These are phyloP conservation scores for Acipenser transmontanus DNA, from an alignment of 2,797 vertebrate genomes.

Conservation along the genomic window DNA sequence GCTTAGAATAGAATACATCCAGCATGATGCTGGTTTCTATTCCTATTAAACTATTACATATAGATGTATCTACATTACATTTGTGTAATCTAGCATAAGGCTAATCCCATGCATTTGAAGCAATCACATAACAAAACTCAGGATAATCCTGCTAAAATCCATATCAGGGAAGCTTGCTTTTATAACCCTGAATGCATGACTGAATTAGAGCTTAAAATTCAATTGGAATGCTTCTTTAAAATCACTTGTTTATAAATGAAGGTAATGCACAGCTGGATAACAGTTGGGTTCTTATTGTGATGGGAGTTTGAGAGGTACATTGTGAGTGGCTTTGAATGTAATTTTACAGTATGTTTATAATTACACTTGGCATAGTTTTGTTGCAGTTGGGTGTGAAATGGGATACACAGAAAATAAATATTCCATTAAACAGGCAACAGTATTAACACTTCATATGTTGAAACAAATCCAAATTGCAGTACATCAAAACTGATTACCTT, in stretches of 20 bases:
- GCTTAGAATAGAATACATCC: background rate
- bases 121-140: background rate
- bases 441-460: constrained; percentile 32
- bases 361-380: constrained; percentile 49
- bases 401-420: constrained; percentile 54
- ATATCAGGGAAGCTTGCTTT: background rate
- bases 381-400: constrained; percentile 46
- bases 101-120: background rate
- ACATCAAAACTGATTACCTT: constrained; percentile 65
- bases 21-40: background rate
- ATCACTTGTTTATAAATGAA: background rate
- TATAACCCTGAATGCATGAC: background rate
- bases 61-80: constrained; percentile 2
- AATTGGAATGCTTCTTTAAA: background rate
- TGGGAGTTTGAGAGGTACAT: constrained; percentile 5
- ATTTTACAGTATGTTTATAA: constrained; percentile 31
- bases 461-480: constrained; percentile 65
- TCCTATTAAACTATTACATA: background rate
- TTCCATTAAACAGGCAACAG: constrained; percentile 27
- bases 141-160: background rate
- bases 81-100: background rate
- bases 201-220: background rate
- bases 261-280: constrained; percentile 1
- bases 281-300: background rate
- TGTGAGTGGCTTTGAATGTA: constrained; percentile 33